phyloP scores from a whole-genome alignment of 2,888 invertebrate species.

The Tipula vernalis region DNA sequence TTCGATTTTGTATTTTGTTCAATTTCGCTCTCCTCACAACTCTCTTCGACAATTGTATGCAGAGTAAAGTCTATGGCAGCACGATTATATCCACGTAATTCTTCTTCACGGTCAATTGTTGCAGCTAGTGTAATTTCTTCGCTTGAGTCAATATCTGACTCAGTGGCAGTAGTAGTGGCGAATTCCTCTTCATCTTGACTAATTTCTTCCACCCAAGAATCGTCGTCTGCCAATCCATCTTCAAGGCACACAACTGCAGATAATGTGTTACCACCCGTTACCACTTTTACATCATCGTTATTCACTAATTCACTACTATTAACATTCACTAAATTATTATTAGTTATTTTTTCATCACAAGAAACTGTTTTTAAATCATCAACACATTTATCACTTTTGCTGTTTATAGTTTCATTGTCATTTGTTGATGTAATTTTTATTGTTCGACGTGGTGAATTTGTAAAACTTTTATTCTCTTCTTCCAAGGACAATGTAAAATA shows the following conservation, averaged over 20 bases:
- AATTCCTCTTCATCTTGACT: constrained; percentile 63
- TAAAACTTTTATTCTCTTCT: constrained; percentile 17
- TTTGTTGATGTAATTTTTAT: constrained; percentile 12
- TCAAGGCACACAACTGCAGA: constrained; percentile 63
- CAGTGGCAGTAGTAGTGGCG: constrained; percentile 47
- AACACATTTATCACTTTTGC: constrained; percentile 12
- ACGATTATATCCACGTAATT: constrained; percentile 68
- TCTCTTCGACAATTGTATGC: constrained; percentile 88
- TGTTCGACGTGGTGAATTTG: constrained; percentile 15
- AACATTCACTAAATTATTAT: constrained; percentile 12
- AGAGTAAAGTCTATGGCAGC: constrained; percentile 77
- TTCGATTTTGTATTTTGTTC: constrained; percentile 28
- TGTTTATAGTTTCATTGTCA: neutral
- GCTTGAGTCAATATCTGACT: constrained; percentile 51
- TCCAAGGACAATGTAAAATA: constrained; percentile 37
- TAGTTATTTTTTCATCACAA: neutral
- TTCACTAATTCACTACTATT: constrained; percentile 14
- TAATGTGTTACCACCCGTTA: constrained; percentile 55
- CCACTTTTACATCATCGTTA: constrained; percentile 48
- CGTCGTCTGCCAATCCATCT: constrained; percentile 79
- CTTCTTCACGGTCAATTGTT: constrained; percentile 64
- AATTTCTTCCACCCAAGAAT: constrained; percentile 83
- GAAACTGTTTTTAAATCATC: neutral
- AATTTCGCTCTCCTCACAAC: constrained; percentile 80
- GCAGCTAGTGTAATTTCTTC: constrained; percentile 47